These are phyloP conservation scores for Copsychus sechellarum DNA, from an alignment of 2,113 vertebrate species.

Conservation along the genomic window DNA sequence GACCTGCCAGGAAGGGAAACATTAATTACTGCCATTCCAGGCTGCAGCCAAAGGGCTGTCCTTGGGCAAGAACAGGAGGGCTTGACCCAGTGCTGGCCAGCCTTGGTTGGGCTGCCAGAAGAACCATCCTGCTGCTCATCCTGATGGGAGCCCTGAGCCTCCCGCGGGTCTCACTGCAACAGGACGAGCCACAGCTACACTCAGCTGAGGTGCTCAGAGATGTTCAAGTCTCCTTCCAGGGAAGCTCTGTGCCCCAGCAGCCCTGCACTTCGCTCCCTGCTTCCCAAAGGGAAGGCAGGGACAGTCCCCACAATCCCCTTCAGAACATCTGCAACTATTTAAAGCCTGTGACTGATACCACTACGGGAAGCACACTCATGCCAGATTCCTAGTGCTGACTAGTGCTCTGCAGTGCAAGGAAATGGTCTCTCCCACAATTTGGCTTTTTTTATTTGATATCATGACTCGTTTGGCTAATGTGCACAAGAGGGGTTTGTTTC, in stretches of 20 bases:
- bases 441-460: not conserved
- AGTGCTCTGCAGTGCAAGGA: not conserved
- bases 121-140: not conserved
- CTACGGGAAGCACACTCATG: not conserved
- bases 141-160: not conserved
- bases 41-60: not conserved
- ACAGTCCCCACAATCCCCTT: not conserved
- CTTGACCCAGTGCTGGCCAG: accelerated
- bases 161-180: not conserved
- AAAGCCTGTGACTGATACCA: not conserved
- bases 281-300: not conserved
- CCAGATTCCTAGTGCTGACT: not conserved
- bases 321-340: not conserved
- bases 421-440: not conserved
- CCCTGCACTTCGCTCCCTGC: not conserved
- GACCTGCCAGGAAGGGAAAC: not conserved
- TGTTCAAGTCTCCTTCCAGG: not conserved
- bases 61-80: not conserved
- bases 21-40: not conserved
- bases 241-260: not conserved
- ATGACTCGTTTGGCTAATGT: not conserved
- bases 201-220: not conserved
- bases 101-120: not conserved
- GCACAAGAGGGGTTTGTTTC: not conserved
- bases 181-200: not conserved